Percentiles rank a stretch among this genome's conserved stretches.
Conservation (phyloP, 2,113 vertebrate species). For the Petaurus breviceps region DNA sequence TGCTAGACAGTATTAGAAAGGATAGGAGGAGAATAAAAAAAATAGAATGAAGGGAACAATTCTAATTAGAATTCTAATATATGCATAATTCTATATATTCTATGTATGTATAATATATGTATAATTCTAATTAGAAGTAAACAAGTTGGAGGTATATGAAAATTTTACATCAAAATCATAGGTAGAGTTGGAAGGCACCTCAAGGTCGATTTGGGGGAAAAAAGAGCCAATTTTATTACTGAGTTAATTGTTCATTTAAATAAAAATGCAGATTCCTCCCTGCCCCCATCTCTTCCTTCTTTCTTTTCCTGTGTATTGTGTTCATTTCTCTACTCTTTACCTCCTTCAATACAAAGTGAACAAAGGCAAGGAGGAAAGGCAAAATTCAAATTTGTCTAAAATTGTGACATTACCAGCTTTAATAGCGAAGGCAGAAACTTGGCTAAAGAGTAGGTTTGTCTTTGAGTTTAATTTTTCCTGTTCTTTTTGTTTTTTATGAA, state of each 20-base stretch:
- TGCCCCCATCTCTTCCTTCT: background rate
- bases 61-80: no score
- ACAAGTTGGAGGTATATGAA: background rate
- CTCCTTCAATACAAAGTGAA: background rate
- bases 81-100: no score
- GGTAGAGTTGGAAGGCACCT: conserved; percentile 11
- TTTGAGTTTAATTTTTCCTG: background rate
- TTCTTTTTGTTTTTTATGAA: background rate
- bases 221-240: background rate
- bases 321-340: background rate
- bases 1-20: background rate
- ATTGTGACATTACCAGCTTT: background rate
- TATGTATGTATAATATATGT: no score
- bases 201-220: background rate
- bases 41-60: background rate
- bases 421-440: background rate
- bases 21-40: background rate
- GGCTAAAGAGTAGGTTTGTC: background rate
- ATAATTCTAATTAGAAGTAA: background rate
- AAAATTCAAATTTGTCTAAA: background rate
- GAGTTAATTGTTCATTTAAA: background rate
- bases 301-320: background rate
- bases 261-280: no score
- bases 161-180: conserved; percentile 9
- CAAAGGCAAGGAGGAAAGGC: background rate